These are phyloP conservation scores for Channa striata DNA, from an alignment of 2,797 vertebrate species.

Conservation along the genomic window DNA sequence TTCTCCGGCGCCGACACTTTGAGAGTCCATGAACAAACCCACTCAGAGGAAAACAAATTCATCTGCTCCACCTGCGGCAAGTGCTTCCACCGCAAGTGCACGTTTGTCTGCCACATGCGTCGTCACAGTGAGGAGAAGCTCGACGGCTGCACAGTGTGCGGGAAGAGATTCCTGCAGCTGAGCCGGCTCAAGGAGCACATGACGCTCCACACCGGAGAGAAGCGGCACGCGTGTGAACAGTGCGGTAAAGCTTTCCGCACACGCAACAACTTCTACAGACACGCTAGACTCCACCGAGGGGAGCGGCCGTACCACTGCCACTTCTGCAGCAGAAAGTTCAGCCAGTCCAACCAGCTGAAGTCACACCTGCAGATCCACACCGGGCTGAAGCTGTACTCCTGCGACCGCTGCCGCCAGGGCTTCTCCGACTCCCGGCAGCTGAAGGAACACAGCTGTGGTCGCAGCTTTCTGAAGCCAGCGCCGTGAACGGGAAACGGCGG, in stretches of 20 bases:
- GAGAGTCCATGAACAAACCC: constrained; percentile 50
- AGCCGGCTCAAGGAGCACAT: constrained; percentile 49
- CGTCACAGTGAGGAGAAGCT: constrained; percentile 57
- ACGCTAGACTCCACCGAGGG: constrained; percentile 58
- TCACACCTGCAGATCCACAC: constrained; percentile 58
- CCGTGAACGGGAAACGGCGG: neutral
- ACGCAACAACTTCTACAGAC: constrained; percentile 28
- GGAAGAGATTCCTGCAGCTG: constrained; percentile 44
- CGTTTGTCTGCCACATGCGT: constrained; percentile 51
- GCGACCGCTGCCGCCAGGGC: constrained; percentile 51
- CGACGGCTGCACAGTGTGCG: constrained; percentile 52
- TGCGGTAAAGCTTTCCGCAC: constrained; percentile 56
- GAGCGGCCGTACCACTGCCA: constrained; percentile 55
- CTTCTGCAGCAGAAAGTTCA: constrained; percentile 54
- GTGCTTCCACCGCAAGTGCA: constrained; percentile 52
- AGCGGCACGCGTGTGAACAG: constrained; percentile 38
- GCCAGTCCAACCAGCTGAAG: constrained; percentile 44
- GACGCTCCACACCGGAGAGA: constrained; percentile 46
- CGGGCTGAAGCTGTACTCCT: constrained; percentile 43
- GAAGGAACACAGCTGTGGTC: constrained; percentile 55
- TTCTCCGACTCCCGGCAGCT: constrained; percentile 62
- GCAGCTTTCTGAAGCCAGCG: neutral
- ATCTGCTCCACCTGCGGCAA: constrained; percentile 57
- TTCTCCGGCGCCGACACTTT: neutral
- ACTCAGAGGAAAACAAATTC: constrained; percentile 60